Base-by-base conservation (phyloP, 2,113 vertebrate genomes). In the Calcarius ornatus region DNA sequence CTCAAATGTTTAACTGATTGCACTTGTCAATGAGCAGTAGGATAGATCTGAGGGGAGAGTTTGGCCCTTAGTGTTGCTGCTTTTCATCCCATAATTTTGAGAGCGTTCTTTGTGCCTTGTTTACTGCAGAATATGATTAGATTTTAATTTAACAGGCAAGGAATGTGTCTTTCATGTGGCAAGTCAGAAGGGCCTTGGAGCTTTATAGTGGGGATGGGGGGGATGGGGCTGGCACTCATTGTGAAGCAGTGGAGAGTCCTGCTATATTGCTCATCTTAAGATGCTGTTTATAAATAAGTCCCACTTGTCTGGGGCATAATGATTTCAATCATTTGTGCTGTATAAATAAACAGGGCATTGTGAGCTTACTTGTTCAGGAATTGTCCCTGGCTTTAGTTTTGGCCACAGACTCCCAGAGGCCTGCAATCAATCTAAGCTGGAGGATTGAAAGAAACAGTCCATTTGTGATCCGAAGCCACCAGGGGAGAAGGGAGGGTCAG, bases 81-180 rank as follows among this genome's bases (percentile, higher is more conserved):
- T 95, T 97, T 92, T 94, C 89, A 72, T 97, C 88, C 94, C 57
- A 0, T 90, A 86, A 48, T 87, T 86, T 94, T 1, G 10, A 96
- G 91, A 91, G 79, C 86, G 54, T 65, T 97, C 92, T 93, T 96
- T 93, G 12, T 86, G 92, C 53, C 94, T 97, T 94, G 92, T 95
- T 95, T 95, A 96, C 94, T 95, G 93, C 86, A 95, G 94, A 96
- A 92, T 92, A 76, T 91, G 96, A 96, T 97, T 95, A 96, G 79
- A 96, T 96, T 97, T 97, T 96, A 94, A 97, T 96, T 92, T 97
- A 95, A 89, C 73, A 64, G 90, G 89, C 77, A 2, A 95, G 92
- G 95, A 93, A 97, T 96, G 92, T 53, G 27, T 82, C 96, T 97
- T 98, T 98, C 94, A 97, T 97, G 97, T 97, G 98, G 96, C 85